Base-by-base conservation (phyloP, 1,140 invertebrate species). In the Solenopsis fugax region DNA sequence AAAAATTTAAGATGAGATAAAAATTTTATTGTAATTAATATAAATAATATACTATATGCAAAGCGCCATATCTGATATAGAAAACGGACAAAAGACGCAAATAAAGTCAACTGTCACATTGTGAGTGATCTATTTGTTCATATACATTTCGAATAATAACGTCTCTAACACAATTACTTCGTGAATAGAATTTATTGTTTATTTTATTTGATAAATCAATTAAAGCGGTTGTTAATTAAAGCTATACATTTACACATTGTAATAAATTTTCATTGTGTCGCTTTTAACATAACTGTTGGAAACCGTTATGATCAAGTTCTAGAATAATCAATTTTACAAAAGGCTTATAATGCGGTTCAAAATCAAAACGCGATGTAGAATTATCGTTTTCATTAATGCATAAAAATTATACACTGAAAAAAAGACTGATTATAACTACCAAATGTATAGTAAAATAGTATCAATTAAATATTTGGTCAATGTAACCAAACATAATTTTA, bases 201-300 rank as follows among this genome's bases (percentile, higher is more conserved):
- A n/a, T 48, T 48, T 77, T 58, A 50, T 77, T 64, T 34, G 41
- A 45, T 76, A 76, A 76, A 34, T 77, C 64, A 77, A 77, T 77
- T 41, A 29, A 29, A 29, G 29, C 29, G 29, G 29, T 29, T 29
- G 29, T 29, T 29, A 29, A 29, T 29, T 29, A 29, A 29, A 48
- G 41, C 16, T 48, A 12, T 29, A 48, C 4, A 29, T 77, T 76
- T 48, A 45, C 41, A 41, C 18, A 34, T 64, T 64, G 75, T 48
- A 77, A 29, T 62, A 62, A 77, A 77, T 64, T 77, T 60, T 41
- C 41, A 77, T 77, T 48, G 41, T 77, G 58, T 77, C 24, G 21
- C 41, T 41, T 16, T 48, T 62, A 77, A 64, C 12, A 18, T 48
- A 62, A 75, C 10, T 18, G n/a, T 75, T 62, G 58, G 62, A 29